Conservation (phyloP, 2,113 vertebrate species). For the Platanista minor region DNA sequence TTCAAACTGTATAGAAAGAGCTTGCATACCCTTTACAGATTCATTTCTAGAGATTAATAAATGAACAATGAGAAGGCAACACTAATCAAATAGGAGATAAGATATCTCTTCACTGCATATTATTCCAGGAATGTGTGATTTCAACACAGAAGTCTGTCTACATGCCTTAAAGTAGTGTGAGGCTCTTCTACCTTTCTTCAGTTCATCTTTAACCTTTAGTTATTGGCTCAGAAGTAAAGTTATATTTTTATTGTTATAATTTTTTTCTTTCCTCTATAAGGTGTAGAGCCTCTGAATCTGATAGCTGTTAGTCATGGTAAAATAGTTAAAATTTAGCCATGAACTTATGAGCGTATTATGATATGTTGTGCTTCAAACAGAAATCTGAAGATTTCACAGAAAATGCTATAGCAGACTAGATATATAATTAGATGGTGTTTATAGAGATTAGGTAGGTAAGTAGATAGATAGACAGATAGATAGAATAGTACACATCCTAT, state of each 20-base stretch:
- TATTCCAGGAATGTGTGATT: conserved; percentile 50
- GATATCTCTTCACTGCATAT: background rate
- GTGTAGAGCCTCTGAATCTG: background rate
- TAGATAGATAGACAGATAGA: background rate
- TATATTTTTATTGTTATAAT: background rate
- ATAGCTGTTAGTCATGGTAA: background rate
- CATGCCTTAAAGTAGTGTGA: background rate
- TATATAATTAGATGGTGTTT: background rate
- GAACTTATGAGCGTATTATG: background rate
- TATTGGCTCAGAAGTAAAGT: background rate
- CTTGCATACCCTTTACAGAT: background rate
- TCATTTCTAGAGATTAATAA: conserved; percentile 23
- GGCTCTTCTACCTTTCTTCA: background rate
- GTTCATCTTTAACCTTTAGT: conserved; percentile 17
- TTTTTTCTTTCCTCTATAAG: conserved; percentile 11
- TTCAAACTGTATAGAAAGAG: background rate
- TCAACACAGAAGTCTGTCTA: background rate
- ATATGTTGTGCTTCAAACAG: background rate
- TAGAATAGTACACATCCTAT: background rate
- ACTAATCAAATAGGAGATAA: conserved; percentile 26
- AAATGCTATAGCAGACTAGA: background rate
- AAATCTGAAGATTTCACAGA: conserved; percentile 29
- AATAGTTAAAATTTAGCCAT: background rate
- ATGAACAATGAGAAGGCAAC: background rate
- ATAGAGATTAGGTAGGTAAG: background rate